Conservation (phyloP, 1,140 invertebrate species). For the Neodiprion lecontei region DNA sequence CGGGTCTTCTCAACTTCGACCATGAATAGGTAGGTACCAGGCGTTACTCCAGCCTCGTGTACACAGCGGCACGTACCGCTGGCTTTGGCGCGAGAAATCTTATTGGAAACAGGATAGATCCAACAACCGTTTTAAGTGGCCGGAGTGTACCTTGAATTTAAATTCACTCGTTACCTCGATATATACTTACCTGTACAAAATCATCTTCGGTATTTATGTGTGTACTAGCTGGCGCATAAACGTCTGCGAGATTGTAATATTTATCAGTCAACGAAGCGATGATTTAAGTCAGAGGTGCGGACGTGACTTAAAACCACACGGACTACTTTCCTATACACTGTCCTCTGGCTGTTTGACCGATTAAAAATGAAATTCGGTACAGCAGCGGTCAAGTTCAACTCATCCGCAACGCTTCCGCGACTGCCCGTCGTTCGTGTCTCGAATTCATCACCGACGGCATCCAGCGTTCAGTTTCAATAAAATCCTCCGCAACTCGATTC, state of each 20-base stretch:
- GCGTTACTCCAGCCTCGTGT: too few species aligned
- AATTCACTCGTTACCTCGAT: background rate
- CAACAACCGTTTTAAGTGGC: slow-evolving; percentile 7
- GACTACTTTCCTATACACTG: background rate
- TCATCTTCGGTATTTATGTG: background rate
- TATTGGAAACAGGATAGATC: slow-evolving; percentile 3
- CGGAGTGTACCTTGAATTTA: slow-evolving; percentile 5
- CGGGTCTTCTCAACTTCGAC: too few species aligned
- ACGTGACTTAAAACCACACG: background rate
- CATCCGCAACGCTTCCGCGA: too few species aligned
- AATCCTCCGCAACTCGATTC: too few species aligned
- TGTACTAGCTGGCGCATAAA: background rate
- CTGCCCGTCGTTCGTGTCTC: too few species aligned
- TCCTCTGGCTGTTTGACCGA: background rate
- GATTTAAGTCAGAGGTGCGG: background rate
- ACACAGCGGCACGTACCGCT: too few species aligned
- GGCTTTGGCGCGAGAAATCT: background rate
- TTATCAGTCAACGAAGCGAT: slow-evolving; percentile 7
- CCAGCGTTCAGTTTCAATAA: too few species aligned
- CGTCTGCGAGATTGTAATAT: background rate
- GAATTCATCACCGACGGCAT: too few species aligned
- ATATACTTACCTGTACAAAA: background rate
- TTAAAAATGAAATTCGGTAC: background rate
- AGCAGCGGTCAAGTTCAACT: background rate
- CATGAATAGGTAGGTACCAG: too few species aligned